These are phyloP conservation scores for Channallabes apus DNA, from an alignment of 2,797 vertebrate species.

Conservation along the genomic window DNA sequence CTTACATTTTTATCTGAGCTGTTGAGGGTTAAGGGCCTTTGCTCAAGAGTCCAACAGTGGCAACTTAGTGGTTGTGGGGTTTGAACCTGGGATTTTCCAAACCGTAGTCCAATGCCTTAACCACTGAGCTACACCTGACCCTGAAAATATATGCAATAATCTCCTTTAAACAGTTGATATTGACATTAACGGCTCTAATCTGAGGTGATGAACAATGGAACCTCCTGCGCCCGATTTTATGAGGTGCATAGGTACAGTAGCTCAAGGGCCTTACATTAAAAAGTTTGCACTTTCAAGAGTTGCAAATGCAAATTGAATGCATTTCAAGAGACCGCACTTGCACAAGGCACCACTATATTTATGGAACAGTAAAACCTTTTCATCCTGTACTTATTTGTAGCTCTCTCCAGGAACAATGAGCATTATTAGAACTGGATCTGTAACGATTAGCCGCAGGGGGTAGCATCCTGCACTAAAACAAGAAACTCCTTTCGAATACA, in stretches of 20 bases:
- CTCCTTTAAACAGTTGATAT: no score
- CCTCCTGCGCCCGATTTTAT: neutral
- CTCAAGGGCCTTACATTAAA: neutral
- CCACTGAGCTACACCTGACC: no score
- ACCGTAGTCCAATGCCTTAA: no score
- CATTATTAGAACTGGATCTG: slow-evolving; percentile 17
- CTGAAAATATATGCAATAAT: no score
- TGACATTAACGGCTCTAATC: no score
- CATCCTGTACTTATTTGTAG: slow-evolving; percentile 29
- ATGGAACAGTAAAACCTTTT: slow-evolving; percentile 2
- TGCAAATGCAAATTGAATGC: neutral
- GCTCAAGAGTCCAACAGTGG: no score
- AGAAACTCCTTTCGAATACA: slow-evolving; percentile 18
- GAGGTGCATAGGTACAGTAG: neutral
- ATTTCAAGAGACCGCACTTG: neutral
- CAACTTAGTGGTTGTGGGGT: no score
- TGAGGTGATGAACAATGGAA: neutral
- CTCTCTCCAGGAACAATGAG: slow-evolving; percentile 6
- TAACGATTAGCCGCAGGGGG: slow-evolving; percentile 21
- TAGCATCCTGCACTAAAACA: slow-evolving; percentile 23
- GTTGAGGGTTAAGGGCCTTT: no score
- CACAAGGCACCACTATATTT: neutral
- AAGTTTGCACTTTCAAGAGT: slow-evolving; percentile 1
- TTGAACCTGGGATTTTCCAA: no score
- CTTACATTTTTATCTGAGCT: no score